Base-by-base conservation (phyloP, 2,113 vertebrate genomes). In the Cyprinus carpio region DNA sequence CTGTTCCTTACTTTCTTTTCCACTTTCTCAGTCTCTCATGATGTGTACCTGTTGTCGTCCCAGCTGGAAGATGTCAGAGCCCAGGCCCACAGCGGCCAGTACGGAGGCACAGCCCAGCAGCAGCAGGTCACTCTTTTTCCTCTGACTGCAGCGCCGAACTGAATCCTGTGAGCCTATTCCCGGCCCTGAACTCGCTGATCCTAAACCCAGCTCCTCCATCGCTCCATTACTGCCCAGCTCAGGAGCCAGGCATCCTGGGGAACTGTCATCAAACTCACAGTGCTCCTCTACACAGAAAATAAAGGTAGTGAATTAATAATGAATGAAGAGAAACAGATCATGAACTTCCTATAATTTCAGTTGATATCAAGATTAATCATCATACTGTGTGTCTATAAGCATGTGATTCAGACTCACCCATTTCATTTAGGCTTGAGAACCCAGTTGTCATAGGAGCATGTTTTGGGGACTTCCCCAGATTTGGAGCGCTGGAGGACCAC, bases 401-500 rank as follows among this genome's bases (percentile, higher is more conserved):
- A 75, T 15, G 2, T 12, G 27, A 27, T 12, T 71, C 25, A 18
- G 6, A 82, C 92, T 95, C 92, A 97, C 96, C 96, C 96, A 97
- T 98, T 87, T 97, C 96, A 4, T 95, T 96, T 85, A 98, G 95
- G 92, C 96, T 97, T 90, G 96, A 95, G 65, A 98, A 97, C 56
- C 95, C 96, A 0, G 92, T 94, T 1, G 93, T 94, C 81, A 97
- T 95, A 4, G 96, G 96, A 0, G 92, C 92, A 72, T 97, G 96
- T 89, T 96, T 97, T 72, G 97, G 96, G 15, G 96, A 97, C 82
- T 98, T 98, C 64, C 97, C 97, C 84, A 97, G 90, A 90, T 97
- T 97, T 34, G 97, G 97, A 10, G 96, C 96, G 0, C 97, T 98
- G 62, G 95, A 97, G 0, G 97, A 98, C 96, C 96, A 97, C 87